Evolutionary conservation across 2,888 invertebrate species (phyloP).

Genomic region (Epinotia bilunana): DNA sequence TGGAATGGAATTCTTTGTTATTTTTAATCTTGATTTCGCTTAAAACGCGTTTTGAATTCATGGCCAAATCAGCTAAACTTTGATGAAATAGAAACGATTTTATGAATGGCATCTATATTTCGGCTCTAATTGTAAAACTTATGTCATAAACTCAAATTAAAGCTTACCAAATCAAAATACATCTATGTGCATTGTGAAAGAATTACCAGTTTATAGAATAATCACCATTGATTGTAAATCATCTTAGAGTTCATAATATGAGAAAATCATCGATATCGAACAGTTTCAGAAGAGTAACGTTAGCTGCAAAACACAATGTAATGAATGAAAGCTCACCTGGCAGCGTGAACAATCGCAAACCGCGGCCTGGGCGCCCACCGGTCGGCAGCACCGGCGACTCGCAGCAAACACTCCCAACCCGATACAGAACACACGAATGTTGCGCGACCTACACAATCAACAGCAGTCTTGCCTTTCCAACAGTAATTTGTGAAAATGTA

Average conservation of each 20-base stretch:
- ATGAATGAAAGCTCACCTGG: conserved; percentile 56
- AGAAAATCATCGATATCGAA: neutral
- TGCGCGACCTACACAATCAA: conserved; percentile 29
- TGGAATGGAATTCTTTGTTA: too few relatives aligned
- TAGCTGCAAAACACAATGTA: conserved; percentile 23
- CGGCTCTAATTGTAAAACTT: neutral
- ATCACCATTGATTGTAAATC: neutral
- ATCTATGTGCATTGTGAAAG: neutral
- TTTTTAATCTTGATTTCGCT: too few relatives aligned
- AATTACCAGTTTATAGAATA: neutral
- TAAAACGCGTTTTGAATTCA: too few relatives aligned
- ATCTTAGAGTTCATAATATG: neutral
- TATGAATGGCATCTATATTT: neutral
- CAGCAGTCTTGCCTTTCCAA: conserved; percentile 11
- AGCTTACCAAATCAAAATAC: neutral
- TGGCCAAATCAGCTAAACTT: too few relatives aligned
- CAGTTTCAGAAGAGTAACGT: neutral
- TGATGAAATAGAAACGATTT: too few relatives aligned
- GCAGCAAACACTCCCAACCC: conserved; percentile 28
- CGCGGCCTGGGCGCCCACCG: conserved; percentile 36
- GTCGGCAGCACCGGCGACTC: conserved; percentile 40
- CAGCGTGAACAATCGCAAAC: conserved; percentile 41
- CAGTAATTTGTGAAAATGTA: conserved; percentile 26
- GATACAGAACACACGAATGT: conserved; percentile 42
- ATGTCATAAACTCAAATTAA: neutral